Evolutionary conservation across 64 coral and sea anemone genomes (phyloP), one percentile per base, ranked within the genome.

Genomic region (Platygyra sinensis): DNA sequence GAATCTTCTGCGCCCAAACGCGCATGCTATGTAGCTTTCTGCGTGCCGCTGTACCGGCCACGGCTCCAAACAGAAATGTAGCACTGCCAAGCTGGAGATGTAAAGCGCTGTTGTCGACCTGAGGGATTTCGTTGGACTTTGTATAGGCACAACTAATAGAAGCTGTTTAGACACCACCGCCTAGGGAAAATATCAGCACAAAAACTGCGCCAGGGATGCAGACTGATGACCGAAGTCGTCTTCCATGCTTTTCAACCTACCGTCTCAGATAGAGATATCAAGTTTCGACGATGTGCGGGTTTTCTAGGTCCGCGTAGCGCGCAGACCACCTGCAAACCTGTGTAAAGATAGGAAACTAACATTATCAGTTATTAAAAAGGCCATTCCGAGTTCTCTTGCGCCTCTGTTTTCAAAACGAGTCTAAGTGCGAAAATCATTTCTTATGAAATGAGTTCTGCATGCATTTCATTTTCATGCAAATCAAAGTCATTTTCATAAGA

Each of bases 21-120:
- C 81, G 63, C 81, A 85, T 72, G 81, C 36, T 49, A 85, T 51
- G 81, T 85, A 71, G 81, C 81, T 72, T 65, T 85, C 36, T 36
- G 63, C 62, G n/a, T 51, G 63, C 62, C 81, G 62, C 81, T 85
- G 81, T 28, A 50, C 81, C 62, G 51, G 38, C 81, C 32, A 69
- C 14, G 60, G 11, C 10, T 50, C 33, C 81, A 50, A 50, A 85
- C 4, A 20, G 31, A 3, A 4, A 46, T 85, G 62, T 10, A 85
- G 18, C 12, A 52, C n/a, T n/a, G 33, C 65, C 62, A 85, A 50
- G 8, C 62, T 71, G 3, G 63, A 36, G 81, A 85, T 51, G 38
- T 71, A 85, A 15, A 85, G 33, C 51, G 39, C 49, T 51, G 62
- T 52, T 71, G 81, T 71, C 1, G 81, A 85, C 63, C 62, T 67